Conservation (phyloP, 2,113 vertebrate genomes). For the Urocolius indicus region DNA sequence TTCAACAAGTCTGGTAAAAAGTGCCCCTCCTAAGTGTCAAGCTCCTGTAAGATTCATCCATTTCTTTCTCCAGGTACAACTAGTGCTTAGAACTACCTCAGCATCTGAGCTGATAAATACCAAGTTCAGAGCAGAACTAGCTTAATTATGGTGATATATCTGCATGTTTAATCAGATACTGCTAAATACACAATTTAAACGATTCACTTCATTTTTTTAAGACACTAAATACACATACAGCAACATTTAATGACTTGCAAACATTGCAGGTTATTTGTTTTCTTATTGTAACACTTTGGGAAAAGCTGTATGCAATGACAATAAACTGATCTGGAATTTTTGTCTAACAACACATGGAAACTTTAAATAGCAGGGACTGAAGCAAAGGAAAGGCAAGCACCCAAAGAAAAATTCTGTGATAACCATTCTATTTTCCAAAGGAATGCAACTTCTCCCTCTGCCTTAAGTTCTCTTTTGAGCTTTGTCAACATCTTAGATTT, state of each 20-base stretch:
- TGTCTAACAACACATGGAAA: background rate
- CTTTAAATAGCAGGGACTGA: background rate
- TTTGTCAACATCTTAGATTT: background rate
- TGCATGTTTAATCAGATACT: constrained; percentile 23
- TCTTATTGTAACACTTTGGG: background rate
- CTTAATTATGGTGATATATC: constrained; percentile 8
- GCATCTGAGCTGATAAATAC: background rate
- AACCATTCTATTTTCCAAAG: background rate
- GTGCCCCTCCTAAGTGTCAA: background rate
- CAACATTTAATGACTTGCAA: background rate
- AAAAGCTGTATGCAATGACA: background rate
- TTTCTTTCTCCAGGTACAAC: background rate
- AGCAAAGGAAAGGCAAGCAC: background rate
- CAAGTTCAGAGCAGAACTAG: constrained; percentile 8
- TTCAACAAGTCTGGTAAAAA: background rate
- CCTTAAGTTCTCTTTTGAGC: background rate
- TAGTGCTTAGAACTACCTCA: background rate
- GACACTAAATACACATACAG: background rate
- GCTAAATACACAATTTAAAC: constrained; percentile 28
- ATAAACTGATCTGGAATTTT: background rate
- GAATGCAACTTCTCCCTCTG: background rate
- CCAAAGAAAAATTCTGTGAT: background rate
- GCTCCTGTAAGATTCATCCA: background rate
- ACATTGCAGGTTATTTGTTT: background rate
- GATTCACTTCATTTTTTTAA: constrained; percentile 35